Percentiles rank a stretch among this genome's conserved stretches.
Conservation (phyloP, 2,113 vertebrate genomes). For the Centropristis striata region DNA sequence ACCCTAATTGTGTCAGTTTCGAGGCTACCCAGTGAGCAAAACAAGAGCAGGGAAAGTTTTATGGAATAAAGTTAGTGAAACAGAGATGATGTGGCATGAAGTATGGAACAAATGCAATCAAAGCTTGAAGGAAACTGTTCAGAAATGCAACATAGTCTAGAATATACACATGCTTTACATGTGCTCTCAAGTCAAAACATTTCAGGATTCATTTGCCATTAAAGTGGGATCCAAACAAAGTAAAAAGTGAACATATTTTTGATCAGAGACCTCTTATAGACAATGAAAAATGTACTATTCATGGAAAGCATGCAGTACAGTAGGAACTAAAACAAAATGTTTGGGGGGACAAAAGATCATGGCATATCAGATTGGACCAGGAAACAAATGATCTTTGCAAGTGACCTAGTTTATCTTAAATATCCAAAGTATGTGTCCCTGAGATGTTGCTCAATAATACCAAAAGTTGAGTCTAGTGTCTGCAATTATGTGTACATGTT, state of each 20-base stretch:
- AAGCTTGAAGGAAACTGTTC: constrained; percentile 12
- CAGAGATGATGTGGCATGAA: constrained; percentile 28
- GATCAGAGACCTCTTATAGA: background rate
- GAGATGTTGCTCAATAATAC: constrained; percentile 53
- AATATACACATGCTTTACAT: constrained; percentile 6
- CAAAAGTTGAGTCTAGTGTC: constrained; percentile 31
- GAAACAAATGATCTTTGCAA: constrained; percentile 21
- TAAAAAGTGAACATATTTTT: background rate
- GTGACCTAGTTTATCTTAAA: constrained; percentile 51
- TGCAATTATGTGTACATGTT: constrained; percentile 41
- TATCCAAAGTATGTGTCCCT: constrained; percentile 47
- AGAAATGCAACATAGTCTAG: constrained; percentile 2
- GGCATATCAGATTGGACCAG: constrained; percentile 1
- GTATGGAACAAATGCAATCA: constrained; percentile 7
- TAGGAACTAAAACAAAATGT: constrained; percentile 1
- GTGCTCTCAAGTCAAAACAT: constrained; percentile 21
- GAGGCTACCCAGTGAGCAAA: constrained; percentile 16
- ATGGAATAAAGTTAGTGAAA: constrained; percentile 19
- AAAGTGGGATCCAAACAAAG: background rate
- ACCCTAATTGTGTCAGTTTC: constrained; percentile 18
- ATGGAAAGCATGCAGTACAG: background rate
- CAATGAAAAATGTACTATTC: background rate
- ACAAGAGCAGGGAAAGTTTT: constrained; percentile 42
- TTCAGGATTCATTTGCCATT: constrained; percentile 16
- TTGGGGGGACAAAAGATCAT: background rate